These are phyloP conservation scores for Meandrina meandrites DNA, from an alignment of 92 coral and sea anemone genomes.

Conservation along the genomic window DNA sequence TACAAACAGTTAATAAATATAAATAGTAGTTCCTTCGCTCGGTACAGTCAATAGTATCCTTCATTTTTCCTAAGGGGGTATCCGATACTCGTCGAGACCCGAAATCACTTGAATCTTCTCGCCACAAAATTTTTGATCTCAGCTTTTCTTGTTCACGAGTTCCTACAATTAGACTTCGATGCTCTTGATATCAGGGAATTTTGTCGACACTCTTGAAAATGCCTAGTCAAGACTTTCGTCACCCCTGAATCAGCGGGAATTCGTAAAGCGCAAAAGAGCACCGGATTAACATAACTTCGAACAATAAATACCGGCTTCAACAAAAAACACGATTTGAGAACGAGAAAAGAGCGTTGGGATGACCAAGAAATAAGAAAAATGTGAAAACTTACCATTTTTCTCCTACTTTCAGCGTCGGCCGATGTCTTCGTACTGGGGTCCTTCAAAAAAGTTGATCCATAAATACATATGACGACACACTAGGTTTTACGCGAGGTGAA, in stretches of 20 bases:
- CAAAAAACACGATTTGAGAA: not conserved
- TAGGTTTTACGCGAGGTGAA: not conserved
- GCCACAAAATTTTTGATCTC: not conserved
- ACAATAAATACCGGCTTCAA: not conserved
- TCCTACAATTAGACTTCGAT: not conserved
- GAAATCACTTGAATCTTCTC: not conserved
- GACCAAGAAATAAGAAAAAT: not conserved
- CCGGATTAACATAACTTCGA: not conserved
- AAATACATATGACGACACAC: constrained; percentile 15
- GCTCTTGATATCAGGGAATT: not conserved
- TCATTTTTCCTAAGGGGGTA: not conserved
- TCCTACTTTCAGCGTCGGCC: constrained; percentile 30
- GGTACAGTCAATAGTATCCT: not conserved
- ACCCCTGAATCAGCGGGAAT: not conserved
- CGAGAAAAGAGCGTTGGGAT: not conserved
- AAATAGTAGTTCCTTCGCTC: not conserved
- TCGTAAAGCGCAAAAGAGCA: not conserved
- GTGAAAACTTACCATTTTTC: constrained; percentile 31
- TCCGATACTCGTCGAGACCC: not conserved
- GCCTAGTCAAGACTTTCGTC: not conserved
- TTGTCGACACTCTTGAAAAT: not conserved
- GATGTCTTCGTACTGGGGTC: constrained; percentile 14
- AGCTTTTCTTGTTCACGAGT: not conserved
- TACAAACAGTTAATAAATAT: not conserved
- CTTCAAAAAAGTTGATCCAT: constrained; percentile 29